Percentiles rank a stretch among this genome's conserved stretches.
These are phyloP conservation scores for human DNA, from an alignment of 2,113 vertebrate species.

Conservation along the genomic window DNA sequence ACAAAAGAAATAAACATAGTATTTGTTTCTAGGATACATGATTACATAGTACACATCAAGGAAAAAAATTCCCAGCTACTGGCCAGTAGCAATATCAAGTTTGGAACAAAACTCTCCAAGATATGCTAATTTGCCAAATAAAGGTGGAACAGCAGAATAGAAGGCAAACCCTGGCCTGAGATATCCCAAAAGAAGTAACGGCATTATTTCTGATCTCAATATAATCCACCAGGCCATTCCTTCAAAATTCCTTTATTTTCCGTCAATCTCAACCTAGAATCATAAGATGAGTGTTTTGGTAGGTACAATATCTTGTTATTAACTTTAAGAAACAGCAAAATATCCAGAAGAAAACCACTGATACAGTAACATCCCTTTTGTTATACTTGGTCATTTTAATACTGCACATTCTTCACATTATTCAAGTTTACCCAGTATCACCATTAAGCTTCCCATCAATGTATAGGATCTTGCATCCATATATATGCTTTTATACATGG, in stretches of 20 bases:
- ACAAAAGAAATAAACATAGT: neutral
- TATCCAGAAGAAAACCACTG: neutral
- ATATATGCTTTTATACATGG: neutral
- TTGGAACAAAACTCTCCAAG: neutral
- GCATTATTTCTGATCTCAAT: neutral
- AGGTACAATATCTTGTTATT: neutral
- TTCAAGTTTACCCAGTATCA: neutral
- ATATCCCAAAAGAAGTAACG: neutral
- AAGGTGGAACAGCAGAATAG: neutral
- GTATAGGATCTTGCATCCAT: neutral
- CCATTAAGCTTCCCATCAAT: neutral
- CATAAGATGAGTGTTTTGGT: neutral
- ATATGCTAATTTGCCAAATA: neutral
- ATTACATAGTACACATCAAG: neutral
- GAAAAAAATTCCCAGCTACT: neutral
- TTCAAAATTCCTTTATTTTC: slow-evolving; percentile 19
- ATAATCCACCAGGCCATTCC: neutral
- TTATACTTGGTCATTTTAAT: neutral
- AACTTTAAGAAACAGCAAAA: neutral
- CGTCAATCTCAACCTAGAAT: neutral
- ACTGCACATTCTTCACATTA: neutral
- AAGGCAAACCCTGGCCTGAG: neutral
- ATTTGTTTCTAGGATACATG: neutral
- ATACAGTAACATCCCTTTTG: neutral
- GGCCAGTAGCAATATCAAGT: neutral